phyloP scores from a whole-genome alignment of 53 echinoderm and acorn worm genomes.

The Hippasteria phrygiana region DNA sequence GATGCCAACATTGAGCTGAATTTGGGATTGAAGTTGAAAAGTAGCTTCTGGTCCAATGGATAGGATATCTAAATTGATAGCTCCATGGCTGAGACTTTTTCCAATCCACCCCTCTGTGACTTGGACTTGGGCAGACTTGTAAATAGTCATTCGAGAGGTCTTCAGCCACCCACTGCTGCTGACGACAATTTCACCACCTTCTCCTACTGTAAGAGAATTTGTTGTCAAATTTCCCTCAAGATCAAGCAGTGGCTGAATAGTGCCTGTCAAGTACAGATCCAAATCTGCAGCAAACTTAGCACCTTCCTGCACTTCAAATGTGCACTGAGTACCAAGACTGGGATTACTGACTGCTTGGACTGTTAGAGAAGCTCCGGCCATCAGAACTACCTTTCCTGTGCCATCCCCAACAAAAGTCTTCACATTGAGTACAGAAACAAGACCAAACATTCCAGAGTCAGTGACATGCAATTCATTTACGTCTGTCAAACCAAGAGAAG shows the following conservation, averaged over 20 bases:
- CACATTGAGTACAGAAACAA: conserved; percentile 59
- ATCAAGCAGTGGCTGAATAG: conserved; percentile 43
- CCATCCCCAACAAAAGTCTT: conserved; percentile 70
- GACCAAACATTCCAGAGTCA: conserved; percentile 60
- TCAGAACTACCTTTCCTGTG: conserved; percentile 67
- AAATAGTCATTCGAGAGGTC: conserved; percentile 17
- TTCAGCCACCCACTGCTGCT: conserved; percentile 2
- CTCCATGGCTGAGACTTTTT: neutral
- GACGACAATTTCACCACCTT: conserved; percentile 14
- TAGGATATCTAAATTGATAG: conserved; percentile 20
- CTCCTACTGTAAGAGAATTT: conserved; percentile 49
- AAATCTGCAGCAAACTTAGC: conserved; percentile 39
- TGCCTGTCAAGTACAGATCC: conserved; percentile 59
- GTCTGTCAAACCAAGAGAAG: conserved; percentile 44
- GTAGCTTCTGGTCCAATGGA: conserved; percentile 37
- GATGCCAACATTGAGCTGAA: neutral
- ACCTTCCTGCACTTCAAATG: conserved; percentile 70
- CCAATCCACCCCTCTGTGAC: conserved; percentile 10
- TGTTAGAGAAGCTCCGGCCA: conserved; percentile 29
- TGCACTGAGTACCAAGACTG: conserved; percentile 69
- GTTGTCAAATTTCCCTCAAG: conserved; percentile 74
- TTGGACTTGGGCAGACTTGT: conserved; percentile 22
- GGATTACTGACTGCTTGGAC: conserved; percentile 31
- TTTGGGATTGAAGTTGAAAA: conserved; percentile 19
- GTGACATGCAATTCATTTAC: conserved; percentile 70